phyloP scores from a whole-genome alignment of 2,113 vertebrate genomes.

The Cochlearius cochlearius region DNA sequence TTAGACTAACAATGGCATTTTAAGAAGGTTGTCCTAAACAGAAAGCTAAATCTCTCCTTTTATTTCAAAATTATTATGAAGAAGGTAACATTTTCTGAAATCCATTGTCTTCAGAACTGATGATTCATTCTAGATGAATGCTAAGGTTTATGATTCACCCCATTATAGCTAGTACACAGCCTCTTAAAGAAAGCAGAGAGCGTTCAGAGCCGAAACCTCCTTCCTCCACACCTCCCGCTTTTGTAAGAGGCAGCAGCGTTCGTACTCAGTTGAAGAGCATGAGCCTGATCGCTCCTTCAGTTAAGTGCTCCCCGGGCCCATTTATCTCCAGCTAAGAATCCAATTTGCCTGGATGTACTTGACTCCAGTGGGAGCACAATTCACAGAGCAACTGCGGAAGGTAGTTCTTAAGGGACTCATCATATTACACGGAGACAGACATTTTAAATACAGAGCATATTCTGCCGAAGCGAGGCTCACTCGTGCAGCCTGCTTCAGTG shows the following conservation, averaged over 20 bases:
- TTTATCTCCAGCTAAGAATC: slow-evolving; percentile 48
- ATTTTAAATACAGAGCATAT: neutral
- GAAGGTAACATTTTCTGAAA: neutral
- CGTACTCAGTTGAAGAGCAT: neutral
- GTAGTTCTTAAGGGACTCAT: slow-evolving; percentile 24
- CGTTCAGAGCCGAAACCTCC: neutral
- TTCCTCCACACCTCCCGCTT: neutral
- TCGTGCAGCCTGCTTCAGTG: neutral
- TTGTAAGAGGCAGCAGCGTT: neutral
- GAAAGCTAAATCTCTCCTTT: neutral
- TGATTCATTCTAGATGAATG: neutral
- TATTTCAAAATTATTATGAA: neutral
- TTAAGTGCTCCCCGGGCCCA: slow-evolving; percentile 28
- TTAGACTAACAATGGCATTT: neutral
- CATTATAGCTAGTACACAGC: neutral
- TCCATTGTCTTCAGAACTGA: neutral
- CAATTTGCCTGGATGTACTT: slow-evolving; percentile 19
- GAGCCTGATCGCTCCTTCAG: neutral
- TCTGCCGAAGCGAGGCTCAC: neutral
- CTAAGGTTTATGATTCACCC: neutral
- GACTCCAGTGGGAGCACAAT: slow-evolving; percentile 14
- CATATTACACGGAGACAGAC: neutral
- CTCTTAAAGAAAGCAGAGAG: neutral
- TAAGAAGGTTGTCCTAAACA: neutral
- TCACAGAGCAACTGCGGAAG: neutral